phyloP scores from a whole-genome alignment of 2,113 vertebrate genomes.

The Litocranius walleri region DNA sequence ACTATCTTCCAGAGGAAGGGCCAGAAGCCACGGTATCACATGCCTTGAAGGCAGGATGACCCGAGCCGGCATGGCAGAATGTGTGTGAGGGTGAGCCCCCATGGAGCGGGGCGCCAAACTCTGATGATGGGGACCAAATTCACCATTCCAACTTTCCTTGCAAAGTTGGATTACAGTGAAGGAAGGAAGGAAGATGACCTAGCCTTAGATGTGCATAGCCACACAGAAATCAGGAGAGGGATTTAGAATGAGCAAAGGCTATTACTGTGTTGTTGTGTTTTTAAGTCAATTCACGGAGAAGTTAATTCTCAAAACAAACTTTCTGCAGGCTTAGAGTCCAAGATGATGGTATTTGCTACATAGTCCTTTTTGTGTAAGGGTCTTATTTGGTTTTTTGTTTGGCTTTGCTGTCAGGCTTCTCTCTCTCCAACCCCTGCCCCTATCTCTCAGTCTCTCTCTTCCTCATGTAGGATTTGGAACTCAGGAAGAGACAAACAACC shows the following conservation, averaged over 20 bases:
- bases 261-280: neutral
- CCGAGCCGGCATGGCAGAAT: neutral
- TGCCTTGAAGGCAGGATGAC: neutral
- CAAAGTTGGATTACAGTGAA: neutral
- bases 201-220: neutral
- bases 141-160: neutral
- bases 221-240: neutral
- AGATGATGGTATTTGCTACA: neutral
- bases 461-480: neutral
- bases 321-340: neutral
- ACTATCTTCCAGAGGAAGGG: conserved; percentile 37
- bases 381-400: neutral
- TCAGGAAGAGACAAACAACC: neutral
- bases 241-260: neutral
- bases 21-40: neutral
- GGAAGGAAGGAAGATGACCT: conserved; percentile 1
- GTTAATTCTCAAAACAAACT: conserved; percentile 26
- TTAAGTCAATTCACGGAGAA: neutral
- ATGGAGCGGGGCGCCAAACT: fast-evolving
- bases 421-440: neutral
- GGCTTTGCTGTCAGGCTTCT: neutral
- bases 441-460: neutral
- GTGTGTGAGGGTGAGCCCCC: neutral
- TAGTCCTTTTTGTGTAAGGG: neutral
- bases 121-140: neutral